Evolutionary conservation across 2,888 invertebrate genomes (phyloP).

Genomic region (Drosophila anceps): DNA sequence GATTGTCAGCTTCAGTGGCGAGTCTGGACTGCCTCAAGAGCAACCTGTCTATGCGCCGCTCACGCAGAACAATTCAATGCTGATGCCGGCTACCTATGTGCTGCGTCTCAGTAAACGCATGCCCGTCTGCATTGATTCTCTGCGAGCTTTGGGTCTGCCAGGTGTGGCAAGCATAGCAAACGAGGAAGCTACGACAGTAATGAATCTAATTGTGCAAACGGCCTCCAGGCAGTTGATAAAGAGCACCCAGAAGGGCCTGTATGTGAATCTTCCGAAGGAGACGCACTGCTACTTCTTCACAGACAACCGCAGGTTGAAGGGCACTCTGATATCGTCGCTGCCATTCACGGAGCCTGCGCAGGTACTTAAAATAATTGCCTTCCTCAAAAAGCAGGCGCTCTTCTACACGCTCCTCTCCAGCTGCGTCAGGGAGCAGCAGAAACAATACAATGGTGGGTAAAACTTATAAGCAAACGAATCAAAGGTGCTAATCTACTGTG

Average conservation of each 20-base stretch:
- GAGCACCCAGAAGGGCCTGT: slow-evolving; percentile 92
- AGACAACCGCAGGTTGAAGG: slow-evolving; percentile 90
- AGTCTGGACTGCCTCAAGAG: slow-evolving; percentile 65
- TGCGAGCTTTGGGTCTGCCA: slow-evolving; percentile 88
- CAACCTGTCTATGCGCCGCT: slow-evolving; percentile 93
- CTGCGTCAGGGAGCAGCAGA: slow-evolving; percentile 93
- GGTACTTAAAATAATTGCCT: slow-evolving; percentile 93
- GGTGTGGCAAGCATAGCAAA: slow-evolving; percentile 80
- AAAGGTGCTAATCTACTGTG: neutral
- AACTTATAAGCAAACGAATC: too few species aligned
- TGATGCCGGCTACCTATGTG: slow-evolving; percentile 96
- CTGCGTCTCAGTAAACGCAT: slow-evolving; percentile 92
- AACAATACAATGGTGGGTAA: slow-evolving; percentile 88
- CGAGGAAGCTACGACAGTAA: slow-evolving; percentile 80
- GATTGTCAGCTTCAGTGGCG: slow-evolving; percentile 79
- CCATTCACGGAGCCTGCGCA: slow-evolving; percentile 98
- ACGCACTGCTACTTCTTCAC: slow-evolving; percentile 97
- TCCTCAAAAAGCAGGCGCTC: slow-evolving; percentile 94
- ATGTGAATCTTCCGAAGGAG: slow-evolving; percentile 96
- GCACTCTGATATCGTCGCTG: slow-evolving; percentile 87
- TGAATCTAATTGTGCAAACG: slow-evolving; percentile 91
- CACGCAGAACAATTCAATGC: slow-evolving; percentile 93
- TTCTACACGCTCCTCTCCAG: slow-evolving; percentile 96
- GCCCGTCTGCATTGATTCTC: slow-evolving; percentile 92
- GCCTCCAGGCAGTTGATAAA: slow-evolving; percentile 91